Conservation (phyloP, 2,797 vertebrate species). For the Rhynchotus rufescens region DNA sequence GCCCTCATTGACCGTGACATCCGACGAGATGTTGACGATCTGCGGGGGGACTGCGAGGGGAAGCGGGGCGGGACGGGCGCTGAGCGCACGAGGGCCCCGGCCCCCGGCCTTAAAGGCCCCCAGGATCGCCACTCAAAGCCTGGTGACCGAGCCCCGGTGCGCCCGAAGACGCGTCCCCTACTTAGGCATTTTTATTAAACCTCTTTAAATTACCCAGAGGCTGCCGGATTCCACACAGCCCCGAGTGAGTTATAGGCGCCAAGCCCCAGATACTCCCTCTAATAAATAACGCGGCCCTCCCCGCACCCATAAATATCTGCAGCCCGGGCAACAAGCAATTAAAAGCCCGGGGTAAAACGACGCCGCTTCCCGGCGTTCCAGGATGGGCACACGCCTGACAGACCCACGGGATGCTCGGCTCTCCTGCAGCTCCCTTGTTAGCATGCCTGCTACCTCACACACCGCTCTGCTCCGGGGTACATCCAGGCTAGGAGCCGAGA, state of each 20-base stretch:
- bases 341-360: conserved; percentile 37
- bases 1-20: conserved; percentile 94
- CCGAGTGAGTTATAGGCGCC: conserved; percentile 81
- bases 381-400: not conserved
- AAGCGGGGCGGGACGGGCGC: not conserved
- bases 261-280: conserved; percentile 79
- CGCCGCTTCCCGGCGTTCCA: not conserved
- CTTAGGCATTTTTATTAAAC: conserved; percentile 84
- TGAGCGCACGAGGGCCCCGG: no score
- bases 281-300: conserved; percentile 83
- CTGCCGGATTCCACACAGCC: conserved; percentile 77
- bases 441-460: no score
- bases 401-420: no score
- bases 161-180: conserved; percentile 74
- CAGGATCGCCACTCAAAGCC: conserved; percentile 70
- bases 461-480: no score
- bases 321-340: conserved; percentile 75
- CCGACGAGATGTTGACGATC: conserved; percentile 94
- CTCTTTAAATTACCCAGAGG: conserved; percentile 82
- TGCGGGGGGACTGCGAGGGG: conserved; percentile 89
- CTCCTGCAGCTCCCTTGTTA: no score
- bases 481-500: no score
- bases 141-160: conserved; percentile 76
- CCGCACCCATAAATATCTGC: conserved; percentile 77
- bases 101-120: not conserved